Conservation (phyloP, 2,113 vertebrate genomes). For the Tichodroma muraria region DNA sequence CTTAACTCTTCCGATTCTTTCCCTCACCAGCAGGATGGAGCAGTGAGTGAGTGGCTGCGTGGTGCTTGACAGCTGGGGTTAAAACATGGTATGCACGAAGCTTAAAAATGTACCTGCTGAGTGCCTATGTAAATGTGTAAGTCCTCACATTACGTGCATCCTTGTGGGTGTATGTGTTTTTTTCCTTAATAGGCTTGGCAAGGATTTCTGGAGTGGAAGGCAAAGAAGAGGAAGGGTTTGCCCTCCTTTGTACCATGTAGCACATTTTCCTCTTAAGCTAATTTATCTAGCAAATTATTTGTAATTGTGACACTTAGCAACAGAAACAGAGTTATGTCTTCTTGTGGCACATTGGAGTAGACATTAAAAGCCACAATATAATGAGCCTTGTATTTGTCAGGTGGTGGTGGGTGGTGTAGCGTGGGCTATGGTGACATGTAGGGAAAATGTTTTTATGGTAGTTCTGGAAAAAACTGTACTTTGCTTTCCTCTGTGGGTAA, state of each 20-base stretch:
- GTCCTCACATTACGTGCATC: rapidly evolving
- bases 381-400: background rate
- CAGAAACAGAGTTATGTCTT: background rate
- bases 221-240: background rate
- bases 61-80: background rate
- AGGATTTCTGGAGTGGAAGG: background rate
- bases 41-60: background rate
- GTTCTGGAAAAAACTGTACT: background rate
- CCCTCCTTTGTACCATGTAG: background rate
- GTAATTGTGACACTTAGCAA: background rate
- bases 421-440: background rate
- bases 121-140: background rate
- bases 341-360: background rate
- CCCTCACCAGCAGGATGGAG: background rate
- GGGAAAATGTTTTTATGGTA: background rate
- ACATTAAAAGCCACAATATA: background rate
- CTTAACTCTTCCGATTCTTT: background rate
- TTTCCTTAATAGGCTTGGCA: background rate
- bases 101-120: background rate
- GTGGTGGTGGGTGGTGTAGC: background rate
- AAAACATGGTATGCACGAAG: background rate
- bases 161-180: background rate
- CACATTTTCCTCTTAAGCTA: background rate
- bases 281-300: background rate
- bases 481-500: background rate